These are phyloP conservation scores for Stenoptilia bipunctidactyla DNA, from an alignment of 2,888 invertebrate genomes.

Conservation along the genomic window DNA sequence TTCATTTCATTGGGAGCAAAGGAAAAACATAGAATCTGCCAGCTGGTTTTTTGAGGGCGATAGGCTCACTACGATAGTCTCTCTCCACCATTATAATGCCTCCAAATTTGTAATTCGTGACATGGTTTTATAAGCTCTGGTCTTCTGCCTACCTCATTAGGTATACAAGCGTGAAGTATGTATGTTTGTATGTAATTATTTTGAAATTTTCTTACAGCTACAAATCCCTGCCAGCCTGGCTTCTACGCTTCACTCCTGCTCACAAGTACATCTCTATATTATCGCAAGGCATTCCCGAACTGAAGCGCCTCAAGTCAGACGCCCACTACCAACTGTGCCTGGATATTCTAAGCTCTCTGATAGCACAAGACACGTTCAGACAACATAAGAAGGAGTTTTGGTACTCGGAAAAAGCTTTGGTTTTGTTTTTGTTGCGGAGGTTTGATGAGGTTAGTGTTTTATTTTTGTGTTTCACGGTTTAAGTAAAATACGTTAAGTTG, in stretches of 20 bases:
- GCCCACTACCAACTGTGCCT: constrained; percentile 46
- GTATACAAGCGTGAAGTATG: too few species aligned
- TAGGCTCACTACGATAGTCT: too few species aligned
- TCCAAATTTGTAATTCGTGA: too few species aligned
- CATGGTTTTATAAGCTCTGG: too few species aligned
- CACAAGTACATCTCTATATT: constrained; percentile 48
- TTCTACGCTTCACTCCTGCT: constrained; percentile 71
- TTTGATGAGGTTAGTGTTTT: constrained; percentile 31
- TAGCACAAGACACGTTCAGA: constrained; percentile 56
- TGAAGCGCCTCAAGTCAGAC: constrained; percentile 35
- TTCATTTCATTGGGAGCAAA: too few species aligned
- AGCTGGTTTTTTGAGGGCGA: too few species aligned
- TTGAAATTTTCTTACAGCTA: constrained; percentile 34
- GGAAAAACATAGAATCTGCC: too few species aligned
- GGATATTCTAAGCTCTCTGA: constrained; percentile 56
- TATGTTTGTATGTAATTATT: too few species aligned
- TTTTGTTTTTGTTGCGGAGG: constrained; percentile 55
- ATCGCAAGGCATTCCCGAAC: constrained; percentile 38
- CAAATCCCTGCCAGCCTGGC: constrained; percentile 52
- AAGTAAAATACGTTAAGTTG: too few species aligned
- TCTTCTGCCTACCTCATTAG: too few species aligned
- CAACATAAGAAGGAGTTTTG: constrained; percentile 56
- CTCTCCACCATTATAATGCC: too few species aligned
- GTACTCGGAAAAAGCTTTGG: constrained; percentile 75
- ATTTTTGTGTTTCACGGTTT: too few species aligned